phyloP scores from a whole-genome alignment of 2,888 invertebrate genomes.

The Lottia scabra region DNA sequence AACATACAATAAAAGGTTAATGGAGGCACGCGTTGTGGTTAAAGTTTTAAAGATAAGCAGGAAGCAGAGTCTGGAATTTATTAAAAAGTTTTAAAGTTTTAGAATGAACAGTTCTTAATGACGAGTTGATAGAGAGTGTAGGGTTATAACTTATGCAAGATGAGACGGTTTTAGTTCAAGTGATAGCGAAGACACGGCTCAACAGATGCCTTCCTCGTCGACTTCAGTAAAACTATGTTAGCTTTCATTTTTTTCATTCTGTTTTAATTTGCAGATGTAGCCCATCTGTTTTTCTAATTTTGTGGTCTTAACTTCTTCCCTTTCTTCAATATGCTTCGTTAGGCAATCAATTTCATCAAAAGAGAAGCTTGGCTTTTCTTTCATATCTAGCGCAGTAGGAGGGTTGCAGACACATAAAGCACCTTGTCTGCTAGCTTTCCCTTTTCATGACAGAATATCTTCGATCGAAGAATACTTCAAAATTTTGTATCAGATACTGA shows the following conservation, averaged over 20 bases:
- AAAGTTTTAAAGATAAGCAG: background rate
- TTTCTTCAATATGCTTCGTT: background rate
- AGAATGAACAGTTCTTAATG: background rate
- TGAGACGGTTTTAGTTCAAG: background rate
- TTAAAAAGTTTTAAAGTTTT: background rate
- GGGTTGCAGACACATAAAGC: background rate
- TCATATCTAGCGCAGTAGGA: background rate
- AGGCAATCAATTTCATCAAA: background rate
- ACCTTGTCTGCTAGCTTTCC: too few species aligned
- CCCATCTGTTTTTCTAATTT: background rate
- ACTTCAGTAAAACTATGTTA: background rate
- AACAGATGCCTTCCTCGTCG: background rate
- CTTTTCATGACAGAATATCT: too few species aligned
- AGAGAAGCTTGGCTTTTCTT: background rate
- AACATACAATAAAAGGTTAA: background rate
- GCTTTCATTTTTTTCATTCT: background rate
- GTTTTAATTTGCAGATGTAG: conserved; percentile 2
- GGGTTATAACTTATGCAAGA: background rate
- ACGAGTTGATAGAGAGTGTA: too few species aligned
- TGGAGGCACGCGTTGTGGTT: background rate
- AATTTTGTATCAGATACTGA: too few species aligned
- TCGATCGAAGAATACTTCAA: too few species aligned
- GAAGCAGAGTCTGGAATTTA: background rate
- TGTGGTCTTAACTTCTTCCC: conserved; percentile 4
- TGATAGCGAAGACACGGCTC: background rate